Base-by-base conservation (phyloP, 2,888 invertebrate genomes). In the Fabriciana adippe region DNA sequence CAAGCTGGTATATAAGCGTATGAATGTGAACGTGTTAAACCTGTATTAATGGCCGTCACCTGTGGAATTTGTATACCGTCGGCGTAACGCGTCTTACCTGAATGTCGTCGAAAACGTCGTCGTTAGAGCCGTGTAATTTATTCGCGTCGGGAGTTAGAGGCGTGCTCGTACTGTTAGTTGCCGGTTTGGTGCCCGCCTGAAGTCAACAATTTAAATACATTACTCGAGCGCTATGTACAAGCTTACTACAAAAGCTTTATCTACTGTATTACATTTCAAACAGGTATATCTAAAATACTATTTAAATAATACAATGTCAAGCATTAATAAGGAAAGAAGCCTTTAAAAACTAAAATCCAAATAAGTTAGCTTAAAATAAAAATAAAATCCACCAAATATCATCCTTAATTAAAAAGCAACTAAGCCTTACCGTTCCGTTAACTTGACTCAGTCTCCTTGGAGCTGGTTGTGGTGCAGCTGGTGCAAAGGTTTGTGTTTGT, bases 1-100 rank as follows among this genome's bases (percentile, higher is more conserved):
- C 55, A 72, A 74, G 73, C 72, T 66, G 66, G 53, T 60, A 16
- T 55, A 50, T 8, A 72, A 73, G 72, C 73, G 88, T 86, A 79
- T 85, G 82, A 83, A 89, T 89, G 91, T 91, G 92, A 92, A 90
- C 92, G 91, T 90, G 91, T 92, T 89, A 91, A 59, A 88, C 82
- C 85, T 82, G 72, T 71, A 18, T 59, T 67, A 63, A 78, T 77
- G 78, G 85, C 91, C 92, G 83, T 85, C 91, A 92, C 92, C 92
- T 83, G 85, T 75, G 81, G 80, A 81, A 74, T 73, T 73, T 73
- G 74, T 74, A 75, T 73, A 73, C 57, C 63, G 55, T 56, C 72
- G 73, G 73, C 72, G 69, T 64, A 65, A 67, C 68, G 64, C 57
- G 72, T 72, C 82, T 85, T 81, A 93, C 93, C 92, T 92, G 92